Conservation (phyloP, 2,888 invertebrate genomes). For the Rugalucina vietnamica region DNA sequence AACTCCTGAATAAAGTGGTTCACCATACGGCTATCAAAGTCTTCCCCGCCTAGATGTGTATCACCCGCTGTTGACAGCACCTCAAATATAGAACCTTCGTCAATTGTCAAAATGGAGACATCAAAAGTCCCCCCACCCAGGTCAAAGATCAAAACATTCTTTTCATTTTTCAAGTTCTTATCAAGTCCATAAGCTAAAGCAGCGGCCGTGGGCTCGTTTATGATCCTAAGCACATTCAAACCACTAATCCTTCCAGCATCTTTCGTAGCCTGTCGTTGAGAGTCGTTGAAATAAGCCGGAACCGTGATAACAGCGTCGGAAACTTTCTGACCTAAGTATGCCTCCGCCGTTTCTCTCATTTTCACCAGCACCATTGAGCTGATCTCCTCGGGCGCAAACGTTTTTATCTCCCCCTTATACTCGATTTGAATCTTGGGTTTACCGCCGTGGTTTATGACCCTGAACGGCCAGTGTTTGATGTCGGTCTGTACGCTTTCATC, state of each 20-base stretch:
- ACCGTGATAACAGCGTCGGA: slow-evolving; percentile 82
- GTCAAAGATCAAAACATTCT: slow-evolving; percentile 86
- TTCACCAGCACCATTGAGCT: slow-evolving; percentile 95
- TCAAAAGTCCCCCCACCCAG: slow-evolving; percentile 85
- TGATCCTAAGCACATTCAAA: slow-evolving; percentile 85
- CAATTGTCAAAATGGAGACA: slow-evolving; percentile 85
- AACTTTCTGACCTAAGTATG: slow-evolving; percentile 87
- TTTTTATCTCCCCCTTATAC: slow-evolving; percentile 92
- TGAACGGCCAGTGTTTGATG: slow-evolving; percentile 80
- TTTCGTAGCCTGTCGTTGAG: slow-evolving; percentile 87
- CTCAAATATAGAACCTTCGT: slow-evolving; percentile 85
- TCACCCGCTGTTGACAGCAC: slow-evolving; percentile 81
- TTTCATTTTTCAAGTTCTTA: slow-evolving; percentile 84
- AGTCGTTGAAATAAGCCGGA: slow-evolving; percentile 83
- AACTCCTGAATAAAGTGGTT: slow-evolving; percentile 78
- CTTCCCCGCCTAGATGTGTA: slow-evolving; percentile 81
- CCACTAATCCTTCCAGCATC: slow-evolving; percentile 84
- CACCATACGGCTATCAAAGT: slow-evolving; percentile 79
- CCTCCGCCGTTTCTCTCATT: slow-evolving; percentile 89
- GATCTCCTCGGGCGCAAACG: slow-evolving; percentile 95
- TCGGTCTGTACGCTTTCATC: slow-evolving; percentile 76
- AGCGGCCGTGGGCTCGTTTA: slow-evolving; percentile 86
- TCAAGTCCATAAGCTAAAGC: slow-evolving; percentile 87
- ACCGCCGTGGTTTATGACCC: slow-evolving; percentile 65
- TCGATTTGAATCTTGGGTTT: slow-evolving; percentile 80